Evolutionary conservation across 2,113 vertebrate genomes (phyloP), one percentile per base, ranked within the genome.

Genomic region (Urocynchramus pylzowi): DNA sequence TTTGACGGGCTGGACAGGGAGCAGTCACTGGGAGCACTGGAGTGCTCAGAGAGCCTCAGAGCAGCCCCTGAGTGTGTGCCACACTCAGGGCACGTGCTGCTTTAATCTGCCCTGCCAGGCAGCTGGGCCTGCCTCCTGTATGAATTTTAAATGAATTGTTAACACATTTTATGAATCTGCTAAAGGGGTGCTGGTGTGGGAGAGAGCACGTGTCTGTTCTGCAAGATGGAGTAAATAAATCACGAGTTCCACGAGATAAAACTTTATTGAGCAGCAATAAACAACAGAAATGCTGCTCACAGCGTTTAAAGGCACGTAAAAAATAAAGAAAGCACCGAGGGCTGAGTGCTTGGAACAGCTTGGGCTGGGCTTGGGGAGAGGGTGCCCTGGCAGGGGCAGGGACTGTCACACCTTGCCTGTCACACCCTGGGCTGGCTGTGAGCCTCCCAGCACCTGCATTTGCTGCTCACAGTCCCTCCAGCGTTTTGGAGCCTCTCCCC

Each of bases 181-280:
- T 95, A 85, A 96, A 93, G 87, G 96, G 47, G 68, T 47, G 88
- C 93, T 68, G 87, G 45, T 74, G 90, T 86, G 71, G 92, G 88
- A 83, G 63, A 47, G 44, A 3, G 5, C 90, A 52, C 85, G 74
- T 4, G 78, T 42, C 90, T 90, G 90, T 33, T 84, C 68, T 37
- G 83, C 10, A 4, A 74, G 82, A 42, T 70, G 92, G 87, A 96
- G 95, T 96, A 92, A 95, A 94, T 97, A 96, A 96, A 97, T 95
- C 90, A 42, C 12, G 82, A 7, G 92, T 95, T 78, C 35, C 95
- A 94, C 79, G n/a, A 96, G 95, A 96, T 95, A 96, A 95, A 97
- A 97, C 67, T 97, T 97, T 97, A 97, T 96, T 80, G 95, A 96
- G 95, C 77, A 96, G 96, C 90, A 93, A 90, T 96, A 97, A 96